These are phyloP conservation scores for Embidobia sp. DNA, from an alignment of 2,888 invertebrate species.

Conservation along the genomic window DNA sequence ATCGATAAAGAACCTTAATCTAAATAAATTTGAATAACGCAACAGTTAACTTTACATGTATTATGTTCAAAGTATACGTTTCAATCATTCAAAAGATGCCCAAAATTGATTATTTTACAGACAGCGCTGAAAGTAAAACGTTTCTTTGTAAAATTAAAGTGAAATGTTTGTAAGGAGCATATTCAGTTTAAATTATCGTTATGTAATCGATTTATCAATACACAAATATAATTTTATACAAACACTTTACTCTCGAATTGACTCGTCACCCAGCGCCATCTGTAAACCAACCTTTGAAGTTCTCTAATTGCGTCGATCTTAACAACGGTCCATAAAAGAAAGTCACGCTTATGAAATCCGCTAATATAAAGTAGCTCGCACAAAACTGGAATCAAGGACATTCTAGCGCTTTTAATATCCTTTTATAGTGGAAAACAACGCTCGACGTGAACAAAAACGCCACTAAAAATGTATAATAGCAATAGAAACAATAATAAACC, in stretches of 20 bases:
- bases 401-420: slow-evolving; percentile 2
- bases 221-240: too few species aligned
- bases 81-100: slow-evolving; percentile 22
- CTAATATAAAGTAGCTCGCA: slow-evolving; percentile 12
- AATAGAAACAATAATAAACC: slow-evolving; percentile 33
- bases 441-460: slow-evolving; percentile 16
- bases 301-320: slow-evolving; percentile 7
- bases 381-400: slow-evolving; percentile 17
- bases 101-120: slow-evolving; percentile 43
- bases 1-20: too few species aligned
- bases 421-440: slow-evolving; percentile 21
- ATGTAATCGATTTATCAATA: too few species aligned
- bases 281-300: background rate
- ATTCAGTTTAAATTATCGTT: too few species aligned
- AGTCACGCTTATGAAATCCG: slow-evolving; percentile 15
- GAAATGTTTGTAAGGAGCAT: too few species aligned
- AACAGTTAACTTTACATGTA: too few species aligned
- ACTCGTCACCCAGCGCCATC: background rate
- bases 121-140: too few species aligned
- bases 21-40: too few species aligned
- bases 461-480: slow-evolving; percentile 31
- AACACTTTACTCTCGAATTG: background rate
- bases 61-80: too few species aligned
- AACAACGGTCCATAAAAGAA: slow-evolving; percentile 28
- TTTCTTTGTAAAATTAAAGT: too few species aligned